Evolutionary conservation across 2,113 vertebrate species (phyloP), one percentile per base, ranked within the genome.

Genomic region (Aphelocoma coerulescens): DNA sequence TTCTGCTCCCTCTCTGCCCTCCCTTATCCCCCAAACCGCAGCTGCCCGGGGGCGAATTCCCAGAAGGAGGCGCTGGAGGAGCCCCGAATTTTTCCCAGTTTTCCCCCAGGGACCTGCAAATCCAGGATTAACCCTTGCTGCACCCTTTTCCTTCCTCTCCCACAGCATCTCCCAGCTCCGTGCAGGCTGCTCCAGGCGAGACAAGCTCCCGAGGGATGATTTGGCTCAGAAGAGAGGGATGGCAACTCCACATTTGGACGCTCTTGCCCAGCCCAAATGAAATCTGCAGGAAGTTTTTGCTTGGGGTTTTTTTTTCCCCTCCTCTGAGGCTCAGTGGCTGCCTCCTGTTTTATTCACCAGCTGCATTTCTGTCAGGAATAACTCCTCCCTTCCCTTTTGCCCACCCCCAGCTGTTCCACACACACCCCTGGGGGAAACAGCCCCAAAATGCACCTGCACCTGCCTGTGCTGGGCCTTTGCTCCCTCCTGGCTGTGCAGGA

Each of bases 11-110:
- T n/a, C 63, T 32, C 35, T 48, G 71, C 55, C 35, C 12, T 20
- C 26, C 52, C 26, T 27, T 1, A 4, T 5, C 4, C 57, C 63
- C 41, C 26, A 12, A 32, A 33, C 3, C 3, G 37, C 48, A 54
- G 19, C 48, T 68, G 68, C 35, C 32, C 1, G 6, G 51, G 55
- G 11, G 8, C 2, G 10, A 65, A 78, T 54, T 78, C 80, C 57
- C 77, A 27, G 63, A 49, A 85, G 85, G 74, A 91, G 95, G 89
- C 18, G 63, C 95, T 72, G 75, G 16, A 23, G 49, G 10, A n/a
- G 33, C 54, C 43, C 26, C 49, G 20, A 18, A 16, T 24, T 39
- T 39, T 39, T 21, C 7, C 63, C 6, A 11, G 39, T 2, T 37
- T 39, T 22, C 1, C 81, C 41, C 52, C 26, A 12, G 52, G 61